Base-by-base conservation (phyloP, 2,797 vertebrate genomes). In the Gobio occitaniae region DNA sequence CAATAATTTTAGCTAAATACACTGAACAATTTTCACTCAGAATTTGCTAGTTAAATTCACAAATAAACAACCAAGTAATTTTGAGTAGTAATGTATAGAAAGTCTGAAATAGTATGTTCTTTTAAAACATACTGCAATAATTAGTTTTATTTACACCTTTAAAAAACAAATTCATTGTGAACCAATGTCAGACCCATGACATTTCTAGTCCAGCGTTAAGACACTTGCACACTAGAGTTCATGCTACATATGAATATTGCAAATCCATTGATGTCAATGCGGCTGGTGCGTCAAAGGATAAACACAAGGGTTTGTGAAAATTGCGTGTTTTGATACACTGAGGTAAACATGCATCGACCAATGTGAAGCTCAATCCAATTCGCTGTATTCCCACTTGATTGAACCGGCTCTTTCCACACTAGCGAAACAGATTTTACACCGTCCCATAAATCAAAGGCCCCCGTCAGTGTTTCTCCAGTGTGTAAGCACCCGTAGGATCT, bases 381-480 rank as follows among this genome's bases (percentile, higher is more conserved):
- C 25, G 1, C 44, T 50, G 16, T 4, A 79, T 66, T 36, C 78
- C 25, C 25, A 48, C 29, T 36, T 50, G 44, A 79, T 79, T 25
- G 54, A 78, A 38, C 19, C 0, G 3, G 3, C 41, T 65, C 38
- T 47, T 63, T 65, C 25, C 59, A 47, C 41, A 9, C 10, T 13
- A 44, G 19, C 12, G 2, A 76, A 50, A 16, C 15, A 2, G 21
- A 76, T 74, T 65, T 66, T 76, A 65, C 47, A 65, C 59, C 29
- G 48, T 63, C 56, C 41, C 38, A 25, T 54, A 48, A 65, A 75
- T 83, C 56, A 75, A 65, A 41, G 3, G 11, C 21, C 41, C 41
- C 56, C 41, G 1, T 72, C 68, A 72, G 36, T 21, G 12, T 63
- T 83, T 65, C 70, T 84, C n/a, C 54, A 59, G 48, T 69, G 82